Evolutionary conservation across 2,888 invertebrate genomes (phyloP).

Genomic region (Alloplasta piceator): DNA sequence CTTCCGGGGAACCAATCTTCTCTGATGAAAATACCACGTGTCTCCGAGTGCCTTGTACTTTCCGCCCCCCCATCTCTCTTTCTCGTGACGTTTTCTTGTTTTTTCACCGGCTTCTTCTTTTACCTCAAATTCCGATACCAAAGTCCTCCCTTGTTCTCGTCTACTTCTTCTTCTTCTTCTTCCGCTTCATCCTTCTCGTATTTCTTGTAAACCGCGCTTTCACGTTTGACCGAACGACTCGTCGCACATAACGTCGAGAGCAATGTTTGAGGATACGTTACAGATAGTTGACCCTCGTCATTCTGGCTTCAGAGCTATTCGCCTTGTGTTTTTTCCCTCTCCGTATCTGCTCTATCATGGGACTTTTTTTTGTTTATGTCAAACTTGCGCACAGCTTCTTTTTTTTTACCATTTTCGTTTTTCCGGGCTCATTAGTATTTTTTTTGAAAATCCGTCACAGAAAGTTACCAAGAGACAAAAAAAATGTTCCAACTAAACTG

Average conservation of each 20-base stretch:
- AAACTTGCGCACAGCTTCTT: no score
- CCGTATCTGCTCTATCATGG: conserved; percentile 33
- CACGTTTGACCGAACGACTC: conserved; percentile 64
- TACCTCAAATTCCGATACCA: conserved; percentile 66
- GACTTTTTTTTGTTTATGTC: no score
- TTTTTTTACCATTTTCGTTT: no score
- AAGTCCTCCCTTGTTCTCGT: conserved; percentile 48
- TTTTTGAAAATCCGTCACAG: no score
- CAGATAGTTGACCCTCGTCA: conserved; percentile 1
- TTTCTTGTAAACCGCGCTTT: conserved; percentile 68
- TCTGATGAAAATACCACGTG: conserved; percentile 77
- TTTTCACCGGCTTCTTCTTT: conserved; percentile 6
- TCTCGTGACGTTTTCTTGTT: conserved; percentile 68
- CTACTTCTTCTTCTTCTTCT: background rate
- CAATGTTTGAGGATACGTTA: conserved; percentile 17
- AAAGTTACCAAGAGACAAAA: no score
- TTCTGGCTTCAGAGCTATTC: background rate
- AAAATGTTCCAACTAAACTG: no score
- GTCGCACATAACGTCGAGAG: conserved; percentile 13
- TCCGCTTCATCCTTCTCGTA: background rate
- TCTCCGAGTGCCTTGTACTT: conserved; percentile 63
- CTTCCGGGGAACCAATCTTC: conserved; percentile 77
- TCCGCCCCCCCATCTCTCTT: conserved; percentile 47
- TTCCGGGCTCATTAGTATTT: no score
- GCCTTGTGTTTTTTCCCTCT: background rate